These are phyloP conservation scores for Promerops cafer DNA, from an alignment of 2,113 vertebrate genomes.

Conservation along the genomic window DNA sequence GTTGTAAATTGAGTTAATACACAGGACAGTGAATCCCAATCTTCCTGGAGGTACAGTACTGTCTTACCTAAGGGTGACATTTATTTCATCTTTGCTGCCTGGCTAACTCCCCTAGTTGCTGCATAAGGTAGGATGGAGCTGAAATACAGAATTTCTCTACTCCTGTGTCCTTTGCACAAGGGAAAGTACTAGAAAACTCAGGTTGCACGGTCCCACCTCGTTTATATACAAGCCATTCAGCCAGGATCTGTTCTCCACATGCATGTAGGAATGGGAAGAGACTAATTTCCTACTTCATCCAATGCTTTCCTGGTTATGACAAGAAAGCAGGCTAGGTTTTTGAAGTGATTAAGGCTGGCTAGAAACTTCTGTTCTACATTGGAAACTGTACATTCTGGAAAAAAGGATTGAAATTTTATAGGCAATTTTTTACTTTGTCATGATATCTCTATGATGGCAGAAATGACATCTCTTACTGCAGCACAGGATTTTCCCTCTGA, in stretches of 20 bases:
- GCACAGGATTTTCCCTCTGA: not conserved
- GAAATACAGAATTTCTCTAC: not conserved
- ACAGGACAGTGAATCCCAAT: not conserved
- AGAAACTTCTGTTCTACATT: not conserved
- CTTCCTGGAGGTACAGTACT: not conserved
- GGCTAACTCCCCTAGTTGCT: not conserved
- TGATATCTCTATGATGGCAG: accelerated
- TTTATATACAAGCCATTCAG: not conserved
- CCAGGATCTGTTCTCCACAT: not conserved
- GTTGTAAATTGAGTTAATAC: not conserved
- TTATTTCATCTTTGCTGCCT: not conserved
- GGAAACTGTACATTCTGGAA: not conserved
- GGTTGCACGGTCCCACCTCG: accelerated
- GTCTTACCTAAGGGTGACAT: not conserved
- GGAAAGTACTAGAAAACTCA: not conserved
- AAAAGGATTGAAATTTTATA: not conserved
- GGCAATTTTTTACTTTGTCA: not conserved
- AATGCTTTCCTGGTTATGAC: not conserved
- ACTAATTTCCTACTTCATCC: not conserved
- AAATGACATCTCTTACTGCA: not conserved
- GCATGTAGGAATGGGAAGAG: not conserved
- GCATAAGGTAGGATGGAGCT: not conserved
- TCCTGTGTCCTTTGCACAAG: not conserved
- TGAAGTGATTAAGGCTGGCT: not conserved
- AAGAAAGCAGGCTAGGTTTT: not conserved